Conservation (phyloP, 2,113 vertebrate species). For the Coregonus clupeaformis region DNA sequence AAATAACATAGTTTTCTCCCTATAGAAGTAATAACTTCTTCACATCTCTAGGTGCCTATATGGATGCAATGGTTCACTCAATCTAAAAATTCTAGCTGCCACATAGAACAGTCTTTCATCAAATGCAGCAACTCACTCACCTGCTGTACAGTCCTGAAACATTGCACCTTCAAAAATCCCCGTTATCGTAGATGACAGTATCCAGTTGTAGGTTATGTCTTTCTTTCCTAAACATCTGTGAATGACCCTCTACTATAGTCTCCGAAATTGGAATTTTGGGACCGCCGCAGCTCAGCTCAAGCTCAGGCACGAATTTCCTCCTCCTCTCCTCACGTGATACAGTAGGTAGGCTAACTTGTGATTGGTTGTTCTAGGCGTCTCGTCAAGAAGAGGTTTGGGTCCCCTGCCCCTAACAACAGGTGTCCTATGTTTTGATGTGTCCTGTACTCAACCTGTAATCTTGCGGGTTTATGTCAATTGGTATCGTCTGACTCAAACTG, state of each 20-base stretch:
- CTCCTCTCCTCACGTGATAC: conserved; percentile 32
- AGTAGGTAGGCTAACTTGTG: conserved; percentile 15
- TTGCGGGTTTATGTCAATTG: background rate
- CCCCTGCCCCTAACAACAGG: conserved; percentile 54
- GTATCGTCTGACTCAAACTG: no score
- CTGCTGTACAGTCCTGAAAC: conserved; percentile 38
- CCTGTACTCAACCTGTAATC: background rate
- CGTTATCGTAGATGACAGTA: conserved; percentile 4
- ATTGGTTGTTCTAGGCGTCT: conserved; percentile 8
- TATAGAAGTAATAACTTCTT: no score
- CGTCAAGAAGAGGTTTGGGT: background rate
- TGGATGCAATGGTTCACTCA: no score
- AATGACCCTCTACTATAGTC: background rate
- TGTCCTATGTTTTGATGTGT: conserved; percentile 27
- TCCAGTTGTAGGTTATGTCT: conserved; percentile 16
- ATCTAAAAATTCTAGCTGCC: no score
- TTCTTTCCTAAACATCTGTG: background rate
- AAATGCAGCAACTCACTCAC: conserved; percentile 22
- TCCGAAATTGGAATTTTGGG: background rate
- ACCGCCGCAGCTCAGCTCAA: background rate
- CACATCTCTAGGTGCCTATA: no score
- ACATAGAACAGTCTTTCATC: no score
- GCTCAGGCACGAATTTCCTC: background rate
- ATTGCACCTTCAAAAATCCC: conserved; percentile 37
- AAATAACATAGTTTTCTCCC: no score